Conservation (phyloP, 2,797 vertebrate genomes). For the Corythornis leucogaster region DNA sequence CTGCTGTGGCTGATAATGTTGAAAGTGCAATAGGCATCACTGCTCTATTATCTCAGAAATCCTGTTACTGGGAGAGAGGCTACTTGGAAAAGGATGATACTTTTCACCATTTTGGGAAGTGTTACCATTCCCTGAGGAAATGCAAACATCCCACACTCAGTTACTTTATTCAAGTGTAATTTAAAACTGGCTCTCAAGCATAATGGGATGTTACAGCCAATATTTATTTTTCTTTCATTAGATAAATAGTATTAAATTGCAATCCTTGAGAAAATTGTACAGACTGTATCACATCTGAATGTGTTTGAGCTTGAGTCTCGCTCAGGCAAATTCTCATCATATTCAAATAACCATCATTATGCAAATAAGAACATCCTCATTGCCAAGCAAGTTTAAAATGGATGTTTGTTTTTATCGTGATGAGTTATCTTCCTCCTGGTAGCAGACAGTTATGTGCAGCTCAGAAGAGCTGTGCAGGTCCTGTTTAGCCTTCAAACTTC, state of each 20-base stretch:
- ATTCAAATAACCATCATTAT: constrained; percentile 78
- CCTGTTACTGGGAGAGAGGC: background rate
- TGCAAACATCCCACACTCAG: constrained; percentile 3
- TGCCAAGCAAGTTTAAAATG: constrained; percentile 60
- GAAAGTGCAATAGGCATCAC: background rate
- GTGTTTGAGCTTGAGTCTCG: constrained; percentile 66
- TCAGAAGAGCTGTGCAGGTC: background rate
- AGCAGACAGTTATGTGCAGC: background rate
- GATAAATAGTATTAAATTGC: constrained; percentile 77
- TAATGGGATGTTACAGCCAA: constrained; percentile 68
- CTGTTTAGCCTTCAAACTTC: background rate
- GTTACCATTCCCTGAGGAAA: constrained; percentile 16
- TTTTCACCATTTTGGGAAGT: constrained; percentile 31
- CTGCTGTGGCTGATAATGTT: background rate
- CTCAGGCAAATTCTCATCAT: constrained; percentile 69
- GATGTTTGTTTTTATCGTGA: constrained; percentile 71
- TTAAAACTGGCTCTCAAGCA: constrained; percentile 34
- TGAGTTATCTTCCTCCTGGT: constrained; percentile 57
- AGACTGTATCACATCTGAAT: constrained; percentile 57
- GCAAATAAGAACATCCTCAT: constrained; percentile 67
- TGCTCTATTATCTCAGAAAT: background rate
- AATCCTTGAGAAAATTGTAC: constrained; percentile 75
- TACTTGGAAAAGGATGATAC: background rate
- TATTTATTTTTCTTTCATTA: constrained; percentile 77
- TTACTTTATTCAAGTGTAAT: constrained; percentile 40